These are phyloP conservation scores for Aleiodes leptofemur DNA, from an alignment of 2,888 invertebrate genomes.

Conservation along the genomic window DNA sequence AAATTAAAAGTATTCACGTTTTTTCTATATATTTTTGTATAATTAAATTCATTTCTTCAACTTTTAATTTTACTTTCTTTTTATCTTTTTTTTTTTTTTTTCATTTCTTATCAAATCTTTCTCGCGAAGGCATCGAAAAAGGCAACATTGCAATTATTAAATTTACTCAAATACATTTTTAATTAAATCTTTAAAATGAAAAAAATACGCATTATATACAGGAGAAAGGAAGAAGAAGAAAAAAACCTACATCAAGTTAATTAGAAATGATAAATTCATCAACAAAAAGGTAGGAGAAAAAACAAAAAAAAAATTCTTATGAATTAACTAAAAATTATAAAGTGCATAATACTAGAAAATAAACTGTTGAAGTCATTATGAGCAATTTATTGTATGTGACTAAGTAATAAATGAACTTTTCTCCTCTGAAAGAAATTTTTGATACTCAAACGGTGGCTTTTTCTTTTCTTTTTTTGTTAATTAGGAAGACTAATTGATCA, in stretches of 20 bases:
- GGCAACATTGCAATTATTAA: conserved; percentile 12
- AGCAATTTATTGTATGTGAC: conserved; percentile 21
- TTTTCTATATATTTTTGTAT: background rate
- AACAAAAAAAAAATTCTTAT: conserved; percentile 10
- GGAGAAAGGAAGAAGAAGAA: background rate
- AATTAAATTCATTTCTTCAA: background rate
- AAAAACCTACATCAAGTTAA: conserved; percentile 14
- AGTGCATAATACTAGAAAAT: conserved; percentile 30
- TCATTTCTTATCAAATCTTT: background rate
- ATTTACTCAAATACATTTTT: conserved; percentile 2
- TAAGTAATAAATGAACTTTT: background rate
- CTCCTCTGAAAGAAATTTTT: background rate
- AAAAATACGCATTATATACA: conserved; percentile 33
- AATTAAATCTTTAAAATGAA: background rate
- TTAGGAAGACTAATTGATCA: conserved; percentile 17
- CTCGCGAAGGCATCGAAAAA: conserved; percentile 19
- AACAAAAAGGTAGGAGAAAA: conserved; percentile 30
- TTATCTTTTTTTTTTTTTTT: background rate
- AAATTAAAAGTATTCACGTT: conserved; percentile 16
- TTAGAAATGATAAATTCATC: conserved; percentile 23
- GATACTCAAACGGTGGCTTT: conserved; percentile 10
- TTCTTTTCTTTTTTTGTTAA: background rate
- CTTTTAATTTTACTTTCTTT: too few species aligned
- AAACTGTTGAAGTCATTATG: conserved; percentile 26
- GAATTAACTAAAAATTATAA: conserved; percentile 13